Percentiles rank a stretch among this genome's conserved stretches.
Evolutionary conservation across 2,797 vertebrate genomes (phyloP).

Genomic region (Eutrigla gurnardus): DNA sequence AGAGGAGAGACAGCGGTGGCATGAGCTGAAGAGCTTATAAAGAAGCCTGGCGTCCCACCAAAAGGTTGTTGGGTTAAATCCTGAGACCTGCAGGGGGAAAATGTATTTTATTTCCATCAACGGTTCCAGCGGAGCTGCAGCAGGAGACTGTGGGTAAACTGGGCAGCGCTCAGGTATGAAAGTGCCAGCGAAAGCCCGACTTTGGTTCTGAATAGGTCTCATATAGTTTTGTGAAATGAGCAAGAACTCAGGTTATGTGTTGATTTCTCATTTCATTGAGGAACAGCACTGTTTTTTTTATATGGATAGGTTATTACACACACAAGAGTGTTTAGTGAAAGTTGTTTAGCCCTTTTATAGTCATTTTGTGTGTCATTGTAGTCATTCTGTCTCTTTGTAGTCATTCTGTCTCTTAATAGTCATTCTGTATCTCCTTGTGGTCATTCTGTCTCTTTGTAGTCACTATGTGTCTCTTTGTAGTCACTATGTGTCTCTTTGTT

Average conservation of each 20-base stretch:
- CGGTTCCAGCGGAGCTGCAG: slow-evolving; percentile 3
- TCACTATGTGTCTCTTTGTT: no score
- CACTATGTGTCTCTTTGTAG: no score
- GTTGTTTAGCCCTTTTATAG: no score
- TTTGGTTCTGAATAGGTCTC: neutral
- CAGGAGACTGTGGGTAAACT: slow-evolving; percentile 39
- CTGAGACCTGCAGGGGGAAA: neutral
- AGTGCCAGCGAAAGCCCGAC: slow-evolving; percentile 18
- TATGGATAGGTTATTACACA: no score
- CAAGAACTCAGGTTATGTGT: neutral
- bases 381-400: neutral
- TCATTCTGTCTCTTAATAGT: no score
- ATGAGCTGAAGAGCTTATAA: slow-evolving; percentile 15
- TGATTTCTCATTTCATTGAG: slow-evolving; percentile 21
- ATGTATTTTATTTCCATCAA: slow-evolving; percentile 6
- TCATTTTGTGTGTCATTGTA: no score
- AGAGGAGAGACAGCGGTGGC: slow-evolving; percentile 30
- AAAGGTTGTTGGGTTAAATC: slow-evolving; percentile 27
- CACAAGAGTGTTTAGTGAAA: no score
- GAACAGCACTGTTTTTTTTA: neutral
- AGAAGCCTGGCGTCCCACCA: slow-evolving; percentile 22
- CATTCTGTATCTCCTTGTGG: no score
- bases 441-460: no score
- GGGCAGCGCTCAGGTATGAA: slow-evolving; percentile 44
- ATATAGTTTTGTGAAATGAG: slow-evolving; percentile 4